Evolutionary conservation across 2,888 invertebrate species (phyloP), one percentile per base, ranked within the genome.

Genomic region (Minunthozetes semirufus): DNA sequence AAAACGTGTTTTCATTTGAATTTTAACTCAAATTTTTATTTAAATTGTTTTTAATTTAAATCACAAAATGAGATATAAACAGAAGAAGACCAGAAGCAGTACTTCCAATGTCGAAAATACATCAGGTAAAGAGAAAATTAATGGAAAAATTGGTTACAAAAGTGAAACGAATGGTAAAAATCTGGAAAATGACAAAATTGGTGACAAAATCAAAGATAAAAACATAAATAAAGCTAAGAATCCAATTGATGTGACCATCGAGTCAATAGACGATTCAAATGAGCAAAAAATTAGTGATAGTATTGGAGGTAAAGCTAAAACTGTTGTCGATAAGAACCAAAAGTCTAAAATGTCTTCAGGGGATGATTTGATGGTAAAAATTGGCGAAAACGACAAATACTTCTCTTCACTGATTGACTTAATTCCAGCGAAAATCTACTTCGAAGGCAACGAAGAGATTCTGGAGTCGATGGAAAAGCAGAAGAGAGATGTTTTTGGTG

Each of bases 381-480:
- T 68, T 2, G 15, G 8, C 13, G 68, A 68, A 68, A 46, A 68
- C 53, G 48, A 50, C 48, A 33, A 19, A n/a, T 72, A 73, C 48
- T 72, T 75, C 19, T 63, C 50, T 19, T n/a, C 46, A 9, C 42
- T 75, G 22, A 75, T 75, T 46, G 73, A 75, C 29, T 50, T 53
- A 25, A 75, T 75, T 75, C 75, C 75, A 27, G 27, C 75, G 22
- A 75, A 75, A 42, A 61, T 73, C 9, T 75, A 74, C 22, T 75
- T 73, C 50, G 59, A 61, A 25, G 50, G 70, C 22, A 72, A 75
- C 33, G 72, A 63, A 61, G 63, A 75, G 38, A 68, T 72, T 6
- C 13, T 72, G 27, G 73, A 75, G 33, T 53, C 53, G 17, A 72
- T 72, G 19, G 72, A 75, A 42, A 46, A 29, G 5, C 53, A 75